Percentiles rank a stretch among this genome's conserved stretches.
Evolutionary conservation across 2,797 vertebrate species (phyloP).

Genomic region (Sebastes dallii): DNA sequence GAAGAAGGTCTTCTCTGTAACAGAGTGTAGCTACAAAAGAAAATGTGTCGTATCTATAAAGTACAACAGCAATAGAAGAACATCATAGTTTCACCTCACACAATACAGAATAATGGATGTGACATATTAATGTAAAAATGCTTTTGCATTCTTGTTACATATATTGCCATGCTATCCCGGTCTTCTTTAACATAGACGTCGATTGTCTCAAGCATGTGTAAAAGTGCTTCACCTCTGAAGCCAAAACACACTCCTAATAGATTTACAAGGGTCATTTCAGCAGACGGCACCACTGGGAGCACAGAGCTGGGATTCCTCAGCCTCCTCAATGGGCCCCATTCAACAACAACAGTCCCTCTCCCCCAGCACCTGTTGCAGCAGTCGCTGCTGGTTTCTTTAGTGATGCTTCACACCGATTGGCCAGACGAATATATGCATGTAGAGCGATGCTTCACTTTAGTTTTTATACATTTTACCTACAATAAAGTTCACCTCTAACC

Average conservation of each 20-base stretch:
- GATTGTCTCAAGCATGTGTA: constrained; percentile 57
- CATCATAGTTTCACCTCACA: not conserved
- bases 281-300: constrained; percentile 61
- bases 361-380: constrained; percentile 75
- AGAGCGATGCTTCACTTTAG: not conserved
- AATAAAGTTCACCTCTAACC: not conserved
- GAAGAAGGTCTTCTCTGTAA: constrained; percentile 26
- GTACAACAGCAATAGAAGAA: not conserved
- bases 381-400: constrained; percentile 60
- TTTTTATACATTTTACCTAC: not conserved
- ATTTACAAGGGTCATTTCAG: constrained; percentile 75
- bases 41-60: not conserved
- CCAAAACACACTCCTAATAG: constrained; percentile 63
- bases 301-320: constrained; percentile 64
- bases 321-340: constrained; percentile 61
- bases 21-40: not conserved
- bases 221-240: constrained; percentile 65
- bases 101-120: not conserved
- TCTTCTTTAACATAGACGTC: constrained; percentile 39
- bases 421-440: not conserved
- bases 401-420: constrained; percentile 7
- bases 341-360: constrained; percentile 64
- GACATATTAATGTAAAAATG: not conserved
- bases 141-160: not conserved
- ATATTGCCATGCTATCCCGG: not conserved